Conservation (phyloP, 2,113 vertebrate genomes). For the Fregetta grallaria region DNA sequence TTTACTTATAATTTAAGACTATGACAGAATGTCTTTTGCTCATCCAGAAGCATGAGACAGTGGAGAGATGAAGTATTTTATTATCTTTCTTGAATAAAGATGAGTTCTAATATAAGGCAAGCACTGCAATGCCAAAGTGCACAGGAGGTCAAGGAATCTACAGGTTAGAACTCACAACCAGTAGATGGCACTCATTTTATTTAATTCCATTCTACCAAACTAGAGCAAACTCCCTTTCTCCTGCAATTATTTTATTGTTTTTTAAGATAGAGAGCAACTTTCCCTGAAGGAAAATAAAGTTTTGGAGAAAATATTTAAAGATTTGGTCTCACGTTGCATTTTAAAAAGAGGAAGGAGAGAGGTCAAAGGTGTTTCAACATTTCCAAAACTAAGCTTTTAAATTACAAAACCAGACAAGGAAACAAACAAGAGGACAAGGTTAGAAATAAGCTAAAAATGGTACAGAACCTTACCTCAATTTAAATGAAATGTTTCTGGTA, state of each 20-base stretch:
- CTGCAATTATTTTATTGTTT: background rate
- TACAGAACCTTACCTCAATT: background rate
- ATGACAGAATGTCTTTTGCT: conserved; percentile 13
- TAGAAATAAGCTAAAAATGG: background rate
- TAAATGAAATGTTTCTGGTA: background rate
- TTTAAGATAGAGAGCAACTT: background rate
- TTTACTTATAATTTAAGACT: conserved; percentile 67
- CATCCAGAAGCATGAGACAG: conserved; percentile 40
- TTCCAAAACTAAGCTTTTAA: background rate
- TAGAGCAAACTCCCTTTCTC: background rate
- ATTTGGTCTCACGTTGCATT: background rate
- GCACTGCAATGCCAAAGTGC: conserved; percentile 6
- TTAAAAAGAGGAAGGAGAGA: background rate
- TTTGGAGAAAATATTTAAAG: background rate
- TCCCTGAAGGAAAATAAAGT: background rate
- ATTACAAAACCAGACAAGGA: background rate
- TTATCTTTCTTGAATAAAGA: conserved; percentile 59
- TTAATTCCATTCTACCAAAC: background rate
- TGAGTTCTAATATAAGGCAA: conserved; percentile 18
- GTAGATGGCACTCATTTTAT: conserved; percentile 68
- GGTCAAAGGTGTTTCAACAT: background rate
- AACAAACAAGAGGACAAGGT: background rate
- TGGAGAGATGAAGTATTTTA: conserved; percentile 48
- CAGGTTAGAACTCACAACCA: conserved; percentile 27
- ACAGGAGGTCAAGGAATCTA: background rate